Evolutionary conservation across 30 jellyfish, hydroid and myxozoan genomes (phyloP).

Genomic region (Aurelia aurita complex sp. Pacific): DNA sequence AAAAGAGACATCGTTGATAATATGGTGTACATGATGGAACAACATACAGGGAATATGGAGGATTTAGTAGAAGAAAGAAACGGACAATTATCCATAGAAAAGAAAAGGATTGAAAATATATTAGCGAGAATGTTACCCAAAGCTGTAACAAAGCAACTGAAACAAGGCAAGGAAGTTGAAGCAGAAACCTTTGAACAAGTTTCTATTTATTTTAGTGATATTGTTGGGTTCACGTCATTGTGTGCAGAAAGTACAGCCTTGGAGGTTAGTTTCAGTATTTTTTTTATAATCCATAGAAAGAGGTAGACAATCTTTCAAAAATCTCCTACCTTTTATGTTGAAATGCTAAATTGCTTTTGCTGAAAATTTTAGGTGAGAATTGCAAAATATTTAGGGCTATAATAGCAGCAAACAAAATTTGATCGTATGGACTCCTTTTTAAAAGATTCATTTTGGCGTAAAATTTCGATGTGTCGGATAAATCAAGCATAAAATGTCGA

Average conservation of each 20-base stretch:
- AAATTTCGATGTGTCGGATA: no score
- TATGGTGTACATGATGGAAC: slow-evolving; percentile 90
- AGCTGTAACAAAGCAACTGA: slow-evolving; percentile 79
- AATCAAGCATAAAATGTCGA: no score
- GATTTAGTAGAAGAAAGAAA: slow-evolving; percentile 72
- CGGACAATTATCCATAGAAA: slow-evolving; percentile 71
- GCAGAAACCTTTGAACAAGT: slow-evolving; percentile 93
- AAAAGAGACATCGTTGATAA: slow-evolving; percentile 75
- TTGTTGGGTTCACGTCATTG: slow-evolving; percentile 87
- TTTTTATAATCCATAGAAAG: background rate
- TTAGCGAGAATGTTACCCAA: slow-evolving; percentile 80
- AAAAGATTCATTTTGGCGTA: no score
- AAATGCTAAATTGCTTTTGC: background rate
- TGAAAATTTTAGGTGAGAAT: no score
- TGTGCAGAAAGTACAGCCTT: slow-evolving; percentile 87
- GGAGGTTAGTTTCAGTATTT: slow-evolving; percentile 48
- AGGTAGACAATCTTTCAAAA: background rate
- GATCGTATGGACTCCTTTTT: no score
- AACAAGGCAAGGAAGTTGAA: slow-evolving; percentile 86
- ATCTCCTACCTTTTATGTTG: background rate
- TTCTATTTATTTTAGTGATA: slow-evolving; percentile 87
- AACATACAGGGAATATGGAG: slow-evolving; percentile 73
- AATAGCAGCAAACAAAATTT: no score
- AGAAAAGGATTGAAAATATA: slow-evolving; percentile 69
- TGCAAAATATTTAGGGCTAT: no score